These are phyloP conservation scores for Lasius fuliginosus DNA, from an alignment of 2,888 invertebrate species.

Conservation along the genomic window DNA sequence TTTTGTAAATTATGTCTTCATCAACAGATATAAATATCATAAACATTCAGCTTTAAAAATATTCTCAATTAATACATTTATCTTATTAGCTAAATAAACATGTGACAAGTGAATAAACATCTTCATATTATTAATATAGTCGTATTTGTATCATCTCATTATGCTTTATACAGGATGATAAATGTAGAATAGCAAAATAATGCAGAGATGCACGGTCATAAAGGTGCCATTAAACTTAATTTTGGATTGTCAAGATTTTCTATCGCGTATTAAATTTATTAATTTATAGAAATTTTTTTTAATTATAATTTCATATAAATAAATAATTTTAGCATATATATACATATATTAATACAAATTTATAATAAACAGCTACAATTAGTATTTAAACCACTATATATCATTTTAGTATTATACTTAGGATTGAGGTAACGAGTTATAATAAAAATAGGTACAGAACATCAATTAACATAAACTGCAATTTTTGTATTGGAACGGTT, in stretches of 20 bases:
- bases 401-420: conserved; percentile 13
- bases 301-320: conserved; percentile 23
- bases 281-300: conserved; percentile 22
- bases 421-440: no score
- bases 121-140: conserved; percentile 34
- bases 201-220: conserved; percentile 53
- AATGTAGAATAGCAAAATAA: conserved; percentile 50
- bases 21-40: conserved; percentile 13
- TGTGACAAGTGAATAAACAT: background rate
- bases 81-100: conserved; percentile 9
- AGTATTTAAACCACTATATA: background rate
- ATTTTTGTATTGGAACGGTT: conserved; percentile 25
- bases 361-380: conserved; percentile 1
- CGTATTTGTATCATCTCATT: conserved; percentile 25
- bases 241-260: conserved; percentile 44
- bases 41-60: conserved; percentile 17
- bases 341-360: conserved; percentile 18
- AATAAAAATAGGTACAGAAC: background rate
- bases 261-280: conserved; percentile 8
- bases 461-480: background rate
- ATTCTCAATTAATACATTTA: conserved; percentile 10
- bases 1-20: background rate
- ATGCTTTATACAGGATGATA: conserved; percentile 28
- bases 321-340: conserved; percentile 8
- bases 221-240: conserved; percentile 56